Evolutionary conservation across 2,113 vertebrate species (phyloP), one percentile per base, ranked within the genome.

Genomic region (Melanostigma gelatinosum): DNA sequence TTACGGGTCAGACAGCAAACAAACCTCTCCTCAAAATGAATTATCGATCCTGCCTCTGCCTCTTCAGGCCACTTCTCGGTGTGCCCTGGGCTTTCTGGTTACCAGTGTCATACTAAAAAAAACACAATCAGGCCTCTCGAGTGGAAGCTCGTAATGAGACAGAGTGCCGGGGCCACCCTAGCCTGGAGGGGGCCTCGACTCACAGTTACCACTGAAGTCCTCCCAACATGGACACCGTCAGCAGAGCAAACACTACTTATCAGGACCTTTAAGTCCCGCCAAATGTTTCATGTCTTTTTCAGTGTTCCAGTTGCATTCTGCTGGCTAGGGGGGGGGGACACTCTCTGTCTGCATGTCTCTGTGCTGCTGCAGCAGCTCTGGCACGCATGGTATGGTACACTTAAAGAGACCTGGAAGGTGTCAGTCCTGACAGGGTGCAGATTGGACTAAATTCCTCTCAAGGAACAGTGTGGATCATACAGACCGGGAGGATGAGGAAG

Each of bases 1-100:
- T 34, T 42, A 63, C 8, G 22, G 65, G 61, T 89, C 77, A 86
- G 72, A 62, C 54, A 60, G 61, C 76, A 78, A 85, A 88, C 77
- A 83, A 76, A 57, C 80, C 81, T 86, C 69, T 83, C 77, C 72
- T 71, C 57, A 68, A 72, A 80, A 90, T 91, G 72, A 92, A 89
- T 91, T 85, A 93, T 90, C 89, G 81, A 92, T 90, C 73, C 24
- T 27, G 58, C 27, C 44, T 29, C 11, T 54, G 58, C 27, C 52
- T 70, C 71, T 83, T 34, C 61, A 63, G 46, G 54, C 80, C 58
- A 54, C 46, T 15, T 15, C 62, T 88, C 16, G 34, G 58, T 46
- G 44, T 9, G 32, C 73, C 9, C 32, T 79, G 77, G 83, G 68
- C 44, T 83, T 70, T 79, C 72, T 81, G 83, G 79, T 81, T 80